Percentiles rank a stretch among this genome's conserved stretches.
Evolutionary conservation across 1,140 invertebrate genomes (phyloP).

Genomic region (Drosophila kepulauana): DNA sequence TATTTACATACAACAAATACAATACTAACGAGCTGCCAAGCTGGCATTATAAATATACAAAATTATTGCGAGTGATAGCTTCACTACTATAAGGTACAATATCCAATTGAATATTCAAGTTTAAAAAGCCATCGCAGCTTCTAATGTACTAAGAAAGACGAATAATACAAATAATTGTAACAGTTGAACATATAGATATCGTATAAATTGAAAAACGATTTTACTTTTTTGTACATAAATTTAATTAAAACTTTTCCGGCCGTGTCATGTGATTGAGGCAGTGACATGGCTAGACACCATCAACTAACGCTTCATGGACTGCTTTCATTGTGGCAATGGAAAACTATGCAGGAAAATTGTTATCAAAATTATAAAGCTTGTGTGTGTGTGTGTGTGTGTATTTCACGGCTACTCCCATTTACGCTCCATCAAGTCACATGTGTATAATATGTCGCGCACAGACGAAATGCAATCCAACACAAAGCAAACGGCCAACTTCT

Average conservation of each 20-base stretch:
- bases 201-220: constrained; percentile 45
- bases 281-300: constrained; percentile 23
- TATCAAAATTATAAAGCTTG: constrained; percentile 21
- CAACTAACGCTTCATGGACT: constrained; percentile 19
- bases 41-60: too few relatives aligned
- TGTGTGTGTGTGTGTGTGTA: constrained; percentile 3
- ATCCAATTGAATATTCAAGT: too few relatives aligned
- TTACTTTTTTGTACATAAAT: constrained; percentile 60
- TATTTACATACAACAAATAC: too few relatives aligned
- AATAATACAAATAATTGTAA: constrained; percentile 16
- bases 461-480: constrained; percentile 7
- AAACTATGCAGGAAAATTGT: constrained; percentile 56
- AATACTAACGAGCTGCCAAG: too few relatives aligned
- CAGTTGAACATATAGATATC: constrained; percentile 48
- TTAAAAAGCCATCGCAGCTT: too few relatives aligned
- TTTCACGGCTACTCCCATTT: neutral
- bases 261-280: constrained; percentile 22
- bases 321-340: constrained; percentile 45
- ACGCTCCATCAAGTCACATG: constrained; percentile 17
- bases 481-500: constrained; percentile 40
- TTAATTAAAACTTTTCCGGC: constrained; percentile 68
- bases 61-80: too few relatives aligned
- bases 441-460: constrained; percentile 47
- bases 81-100: too few relatives aligned
- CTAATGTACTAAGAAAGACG: too few relatives aligned